phyloP scores from a whole-genome alignment of 1,140 invertebrate genomes.

The Drosophila mojavensis region DNA sequence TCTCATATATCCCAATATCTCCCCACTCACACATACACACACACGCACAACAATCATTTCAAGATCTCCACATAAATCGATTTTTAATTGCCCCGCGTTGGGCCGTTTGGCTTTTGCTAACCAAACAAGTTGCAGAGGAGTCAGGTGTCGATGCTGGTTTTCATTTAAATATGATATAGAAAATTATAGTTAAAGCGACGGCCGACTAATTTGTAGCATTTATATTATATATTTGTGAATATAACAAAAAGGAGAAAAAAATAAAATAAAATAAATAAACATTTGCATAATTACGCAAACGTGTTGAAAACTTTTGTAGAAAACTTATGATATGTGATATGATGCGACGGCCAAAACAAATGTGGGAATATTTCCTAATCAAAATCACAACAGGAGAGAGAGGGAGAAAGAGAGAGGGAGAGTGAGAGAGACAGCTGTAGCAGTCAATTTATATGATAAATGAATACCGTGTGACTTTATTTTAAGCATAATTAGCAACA shows the following conservation, averaged over 20 bases:
- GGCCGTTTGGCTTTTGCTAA: conserved; percentile 17
- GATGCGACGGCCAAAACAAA: conserved; percentile 16
- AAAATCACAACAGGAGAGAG: conserved; percentile 15
- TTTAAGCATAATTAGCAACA: conserved; percentile 30
- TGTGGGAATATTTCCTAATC: conserved; percentile 44
- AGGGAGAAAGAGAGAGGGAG: conserved; percentile 22
- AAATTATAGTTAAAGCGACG: conserved; percentile 41
- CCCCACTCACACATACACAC: not conserved
- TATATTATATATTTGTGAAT: conserved; percentile 26
- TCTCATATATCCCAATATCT: too few species aligned
- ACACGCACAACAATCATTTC: conserved; percentile 17
- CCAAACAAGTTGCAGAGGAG: conserved; percentile 2
- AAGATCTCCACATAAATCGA: conserved; percentile 60
- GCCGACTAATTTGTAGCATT: conserved; percentile 71
- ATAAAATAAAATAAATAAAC: not conserved
- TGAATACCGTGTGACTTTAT: conserved; percentile 24
- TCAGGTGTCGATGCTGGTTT: not conserved
- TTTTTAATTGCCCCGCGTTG: conserved; percentile 66
- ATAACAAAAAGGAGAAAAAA: conserved; percentile 7
- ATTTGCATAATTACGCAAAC: conserved; percentile 77
- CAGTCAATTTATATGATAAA: conserved; percentile 13
- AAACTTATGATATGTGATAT: conserved; percentile 59
- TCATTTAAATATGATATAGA: conserved; percentile 58
- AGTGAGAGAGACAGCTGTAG: conserved; percentile 39
- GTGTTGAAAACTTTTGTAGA: conserved; percentile 59